These are phyloP conservation scores for Lymantria monacha DNA, from an alignment of 2,888 invertebrate species.

Conservation along the genomic window DNA sequence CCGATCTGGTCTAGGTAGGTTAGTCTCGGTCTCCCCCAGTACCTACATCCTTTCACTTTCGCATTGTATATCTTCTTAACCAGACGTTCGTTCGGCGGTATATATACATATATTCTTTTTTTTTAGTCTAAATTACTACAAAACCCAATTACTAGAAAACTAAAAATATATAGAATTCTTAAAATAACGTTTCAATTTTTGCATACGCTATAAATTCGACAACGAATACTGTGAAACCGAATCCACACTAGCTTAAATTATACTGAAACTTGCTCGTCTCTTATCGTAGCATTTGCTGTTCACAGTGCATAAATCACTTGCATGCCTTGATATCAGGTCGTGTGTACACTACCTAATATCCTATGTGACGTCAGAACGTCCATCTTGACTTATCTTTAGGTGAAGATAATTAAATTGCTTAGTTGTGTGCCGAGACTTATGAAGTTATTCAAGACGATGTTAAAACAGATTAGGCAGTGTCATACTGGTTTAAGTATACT, in stretches of 20 bases:
- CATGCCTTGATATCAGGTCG: slow-evolving; percentile 31
- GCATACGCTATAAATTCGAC: slow-evolving; percentile 26
- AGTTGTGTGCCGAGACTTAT: neutral
- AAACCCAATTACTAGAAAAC: too few species aligned
- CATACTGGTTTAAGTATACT: too few species aligned
- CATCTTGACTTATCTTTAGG: slow-evolving; percentile 25
- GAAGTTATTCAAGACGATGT: too few species aligned
- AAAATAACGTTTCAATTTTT: slow-evolving; percentile 13
- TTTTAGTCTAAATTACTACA: too few species aligned
- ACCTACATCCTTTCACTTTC: too few species aligned
- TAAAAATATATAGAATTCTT: neutral
- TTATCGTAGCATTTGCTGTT: slow-evolving; percentile 39
- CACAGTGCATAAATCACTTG: slow-evolving; percentile 46
- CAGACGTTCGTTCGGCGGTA: too few species aligned
- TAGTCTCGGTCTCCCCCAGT: too few species aligned
- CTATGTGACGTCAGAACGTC: slow-evolving; percentile 20
- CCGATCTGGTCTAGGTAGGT: too few species aligned
- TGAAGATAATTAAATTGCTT: slow-evolving; percentile 2
- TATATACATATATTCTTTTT: too few species aligned
- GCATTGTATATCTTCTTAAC: too few species aligned
- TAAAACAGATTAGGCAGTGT: too few species aligned
- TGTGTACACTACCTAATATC: slow-evolving; percentile 33
- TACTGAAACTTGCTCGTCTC: slow-evolving; percentile 26
- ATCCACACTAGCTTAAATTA: slow-evolving; percentile 35
- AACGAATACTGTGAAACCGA: slow-evolving; percentile 27